Conservation (phyloP, 2,113 vertebrate species). For the Notothenia coriiceps region DNA sequence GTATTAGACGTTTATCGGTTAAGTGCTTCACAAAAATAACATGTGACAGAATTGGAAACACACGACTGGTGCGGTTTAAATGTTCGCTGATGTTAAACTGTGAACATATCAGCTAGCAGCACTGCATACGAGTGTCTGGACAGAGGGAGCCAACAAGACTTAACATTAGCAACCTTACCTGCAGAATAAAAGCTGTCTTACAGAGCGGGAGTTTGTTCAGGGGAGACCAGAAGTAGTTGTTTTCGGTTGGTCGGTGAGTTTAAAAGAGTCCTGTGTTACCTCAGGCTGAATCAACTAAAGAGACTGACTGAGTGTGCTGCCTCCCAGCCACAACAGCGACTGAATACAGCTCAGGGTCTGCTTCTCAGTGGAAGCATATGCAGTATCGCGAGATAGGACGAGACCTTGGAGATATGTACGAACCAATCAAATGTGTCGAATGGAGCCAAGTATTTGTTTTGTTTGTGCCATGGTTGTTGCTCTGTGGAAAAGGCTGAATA, state of each 20-base stretch:
- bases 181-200: constrained; percentile 19
- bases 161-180: constrained; percentile 67
- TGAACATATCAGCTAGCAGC: constrained; percentile 73
- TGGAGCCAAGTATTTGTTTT: constrained; percentile 10
- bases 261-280: constrained; percentile 25
- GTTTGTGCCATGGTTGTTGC: neutral
- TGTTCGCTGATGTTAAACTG: constrained; percentile 47
- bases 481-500: neutral
- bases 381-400: constrained; percentile 75
- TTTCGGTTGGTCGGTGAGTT: constrained; percentile 35
- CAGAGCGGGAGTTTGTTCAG: constrained; percentile 9
- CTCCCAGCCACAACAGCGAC: constrained; percentile 67
- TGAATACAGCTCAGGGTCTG: constrained; percentile 48
- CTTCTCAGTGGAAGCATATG: constrained; percentile 45
- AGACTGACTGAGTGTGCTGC: neutral
- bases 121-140: constrained; percentile 50
- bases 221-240: neutral
- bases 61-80: constrained; percentile 14
- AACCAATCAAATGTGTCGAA: constrained; percentile 65
- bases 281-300: constrained; percentile 9
- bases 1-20: neutral
- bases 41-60: neutral
- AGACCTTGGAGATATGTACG: constrained; percentile 4
- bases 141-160: constrained; percentile 38
- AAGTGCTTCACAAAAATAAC: neutral